Conservation (phyloP, 2,888 invertebrate species). For the Cerastoderma edule region DNA sequence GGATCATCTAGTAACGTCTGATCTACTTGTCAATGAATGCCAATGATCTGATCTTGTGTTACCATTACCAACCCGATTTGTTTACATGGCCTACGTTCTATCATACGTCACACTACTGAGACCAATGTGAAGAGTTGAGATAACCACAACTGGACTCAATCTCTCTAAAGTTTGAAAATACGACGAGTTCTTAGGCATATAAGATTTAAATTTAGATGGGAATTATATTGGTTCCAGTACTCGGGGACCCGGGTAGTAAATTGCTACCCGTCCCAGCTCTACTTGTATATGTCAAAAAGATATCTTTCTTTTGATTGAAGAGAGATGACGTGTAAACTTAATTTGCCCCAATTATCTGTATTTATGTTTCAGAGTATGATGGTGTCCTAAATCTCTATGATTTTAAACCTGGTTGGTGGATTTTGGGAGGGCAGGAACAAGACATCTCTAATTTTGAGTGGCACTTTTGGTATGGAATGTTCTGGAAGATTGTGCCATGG, state of each 20-base stretch:
- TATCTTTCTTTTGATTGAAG: too few species aligned
- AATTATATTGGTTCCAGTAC: not conserved
- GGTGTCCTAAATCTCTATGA: constrained; percentile 64
- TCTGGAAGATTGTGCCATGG: constrained; percentile 63
- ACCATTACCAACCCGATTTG: too few species aligned
- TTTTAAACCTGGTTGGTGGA: constrained; percentile 64
- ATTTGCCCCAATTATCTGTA: too few species aligned
- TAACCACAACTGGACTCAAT: too few species aligned
- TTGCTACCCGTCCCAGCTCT: not conserved
- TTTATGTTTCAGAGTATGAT: constrained; percentile 60
- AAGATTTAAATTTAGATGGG: not conserved
- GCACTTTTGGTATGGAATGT: constrained; percentile 66
- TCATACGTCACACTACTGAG: too few species aligned
- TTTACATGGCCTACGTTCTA: too few species aligned
- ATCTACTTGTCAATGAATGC: too few species aligned
- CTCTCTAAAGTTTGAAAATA: too few species aligned
- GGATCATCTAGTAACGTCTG: too few species aligned
- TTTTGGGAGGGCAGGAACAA: constrained; percentile 56
- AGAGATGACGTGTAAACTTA: too few species aligned
- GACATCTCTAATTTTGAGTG: constrained; percentile 71
- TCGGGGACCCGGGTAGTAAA: not conserved
- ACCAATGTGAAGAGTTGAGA: too few species aligned
- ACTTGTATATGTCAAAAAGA: not conserved
- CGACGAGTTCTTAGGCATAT: not conserved
- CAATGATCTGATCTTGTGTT: too few species aligned